phyloP scores from a whole-genome alignment of 1,140 invertebrate genomes.

The Aphelenchoides fujianensis region DNA sequence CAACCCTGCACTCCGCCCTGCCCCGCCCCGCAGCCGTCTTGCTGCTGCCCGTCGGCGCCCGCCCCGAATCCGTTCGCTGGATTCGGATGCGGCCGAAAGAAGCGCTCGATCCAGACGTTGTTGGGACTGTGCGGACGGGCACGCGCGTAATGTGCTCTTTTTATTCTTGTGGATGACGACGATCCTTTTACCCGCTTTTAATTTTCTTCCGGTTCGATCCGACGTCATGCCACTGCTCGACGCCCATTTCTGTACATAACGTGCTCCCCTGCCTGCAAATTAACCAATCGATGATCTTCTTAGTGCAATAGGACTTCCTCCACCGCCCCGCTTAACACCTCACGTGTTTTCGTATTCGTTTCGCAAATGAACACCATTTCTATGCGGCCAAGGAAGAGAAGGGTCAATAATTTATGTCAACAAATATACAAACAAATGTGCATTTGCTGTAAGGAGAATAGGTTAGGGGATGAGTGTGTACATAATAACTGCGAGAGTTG shows the following conservation, averaged over 20 bases:
- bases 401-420: conserved; percentile 3
- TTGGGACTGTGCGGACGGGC: conserved; percentile 15
- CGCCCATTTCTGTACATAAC: too few relatives aligned
- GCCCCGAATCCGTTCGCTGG: neutral
- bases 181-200: neutral
- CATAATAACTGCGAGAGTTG: neutral
- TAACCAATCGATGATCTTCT: too few relatives aligned
- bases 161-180: neutral
- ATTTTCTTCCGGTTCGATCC: too few relatives aligned
- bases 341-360: too few relatives aligned
- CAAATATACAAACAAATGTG: neutral
- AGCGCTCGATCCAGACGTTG: conserved; percentile 6
- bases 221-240: too few relatives aligned
- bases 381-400: too few relatives aligned
- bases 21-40: neutral
- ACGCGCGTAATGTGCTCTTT: conserved; percentile 16
- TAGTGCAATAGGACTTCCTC: too few relatives aligned
- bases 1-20: neutral
- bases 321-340: too few relatives aligned
- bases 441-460: neutral
- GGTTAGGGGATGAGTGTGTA: too few relatives aligned
- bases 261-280: too few relatives aligned
- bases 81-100: conserved; percentile 1
- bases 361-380: too few relatives aligned
- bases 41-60: conserved; percentile 1